These are phyloP conservation scores for Lutjanus campechanus DNA, from an alignment of 2,797 vertebrate genomes.

Conservation along the genomic window DNA sequence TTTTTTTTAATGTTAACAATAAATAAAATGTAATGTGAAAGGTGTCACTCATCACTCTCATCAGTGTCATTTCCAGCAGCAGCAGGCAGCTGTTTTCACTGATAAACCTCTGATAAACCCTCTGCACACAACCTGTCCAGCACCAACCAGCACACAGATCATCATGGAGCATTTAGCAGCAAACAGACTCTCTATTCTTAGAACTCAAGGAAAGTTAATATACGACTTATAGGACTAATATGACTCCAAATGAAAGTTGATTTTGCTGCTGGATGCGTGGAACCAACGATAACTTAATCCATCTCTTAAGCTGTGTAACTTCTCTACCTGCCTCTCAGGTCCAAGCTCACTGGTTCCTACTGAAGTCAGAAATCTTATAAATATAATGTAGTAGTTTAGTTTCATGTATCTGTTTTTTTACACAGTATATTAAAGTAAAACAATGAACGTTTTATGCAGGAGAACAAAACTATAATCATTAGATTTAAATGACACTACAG, in stretches of 20 bases:
- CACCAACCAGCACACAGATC: background rate
- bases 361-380: background rate
- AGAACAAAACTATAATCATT: too few relatives aligned
- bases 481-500: background rate
- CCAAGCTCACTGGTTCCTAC: background rate
- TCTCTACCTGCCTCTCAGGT: background rate
- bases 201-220: too few relatives aligned
- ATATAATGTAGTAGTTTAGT: background rate
- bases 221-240: too few relatives aligned
- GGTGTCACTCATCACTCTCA: background rate
- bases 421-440: background rate
- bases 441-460: background rate
- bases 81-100: background rate
- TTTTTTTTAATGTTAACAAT: background rate
- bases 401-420: background rate
- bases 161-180: background rate
- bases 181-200: too few relatives aligned
- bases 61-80: background rate
- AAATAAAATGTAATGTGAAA: background rate
- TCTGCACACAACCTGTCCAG: too few relatives aligned
- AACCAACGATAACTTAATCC: background rate
- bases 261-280: too few relatives aligned
- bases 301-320: background rate
- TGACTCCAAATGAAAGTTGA: too few relatives aligned
- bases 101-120: background rate